phyloP scores from a whole-genome alignment of 1,140 invertebrate genomes.

The Bombus pascuorum region DNA sequence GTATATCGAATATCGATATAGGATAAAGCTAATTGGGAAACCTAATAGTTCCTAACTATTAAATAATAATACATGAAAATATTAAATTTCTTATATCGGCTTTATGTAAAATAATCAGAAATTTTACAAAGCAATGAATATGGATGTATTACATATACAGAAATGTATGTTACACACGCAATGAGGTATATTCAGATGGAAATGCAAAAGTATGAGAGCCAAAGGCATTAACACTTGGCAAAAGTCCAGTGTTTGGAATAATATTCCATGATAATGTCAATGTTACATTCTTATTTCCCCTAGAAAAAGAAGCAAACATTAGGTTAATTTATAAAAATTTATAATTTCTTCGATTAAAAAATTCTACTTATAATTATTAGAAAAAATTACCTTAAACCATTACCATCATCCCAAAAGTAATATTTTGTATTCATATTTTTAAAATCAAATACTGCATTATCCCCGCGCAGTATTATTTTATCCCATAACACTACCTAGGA shows the following conservation, averaged over 20 bases:
- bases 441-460: conserved; percentile 95
- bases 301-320: conserved; percentile 81
- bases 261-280: conserved; percentile 98
- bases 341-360: neutral
- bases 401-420: conserved; percentile 99
- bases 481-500: conserved; percentile 98
- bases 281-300: conserved; percentile 96
- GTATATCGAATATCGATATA: neutral
- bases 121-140: conserved; percentile 51
- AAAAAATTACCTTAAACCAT: conserved; percentile 92
- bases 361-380: neutral
- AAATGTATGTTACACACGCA: conserved; percentile 85
- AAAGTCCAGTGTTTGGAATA: conserved; percentile 97
- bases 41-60: neutral
- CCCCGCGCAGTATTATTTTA: conserved; percentile 97
- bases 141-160: conserved; percentile 22
- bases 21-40: neutral
- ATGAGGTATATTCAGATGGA: conserved; percentile 92
- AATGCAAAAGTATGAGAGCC: conserved; percentile 95
- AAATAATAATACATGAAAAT: conserved; percentile 42
- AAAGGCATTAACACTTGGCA: conserved; percentile 92
- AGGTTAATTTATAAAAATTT: conserved; percentile 4
- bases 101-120: conserved; percentile 52
- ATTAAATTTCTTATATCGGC: conserved; percentile 57
- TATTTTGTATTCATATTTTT: conserved; percentile 99